Evolutionary conservation across 2,113 vertebrate species (phyloP), one percentile per base, ranked within the genome.

Genomic region (Hirundichthys speculiger): DNA sequence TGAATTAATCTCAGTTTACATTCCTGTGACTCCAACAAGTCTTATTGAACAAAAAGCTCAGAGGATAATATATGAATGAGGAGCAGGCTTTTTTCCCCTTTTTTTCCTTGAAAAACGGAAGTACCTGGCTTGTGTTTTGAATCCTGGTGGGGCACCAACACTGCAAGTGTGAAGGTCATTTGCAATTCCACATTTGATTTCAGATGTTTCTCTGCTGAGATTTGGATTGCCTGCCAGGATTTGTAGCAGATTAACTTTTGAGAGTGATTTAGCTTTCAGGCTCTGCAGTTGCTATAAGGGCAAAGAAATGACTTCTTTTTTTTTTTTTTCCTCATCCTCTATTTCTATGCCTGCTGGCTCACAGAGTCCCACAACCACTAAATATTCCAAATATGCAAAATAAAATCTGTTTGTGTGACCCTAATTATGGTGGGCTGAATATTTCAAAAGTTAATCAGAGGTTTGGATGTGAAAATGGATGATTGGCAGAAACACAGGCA

Each of bases 231-330:
- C 79, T 70, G 79, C 67, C 55, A 75, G 83, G 89, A 89, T 87
- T 85, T 86, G 72, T 61, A 77, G 72, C 80, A 79, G 80, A 89
- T 91, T 90, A 86, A 82, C 67, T 89, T 64, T 88, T 84, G 71
- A 80, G 75, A 84, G 84, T 80, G 82, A 89, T 87, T 88, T 83
- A 85, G 79, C 79, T 84, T 59, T 62, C 14, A 65, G 82, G 49
- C 75, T 80, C 60, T 69, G 64, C 59, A 59, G 66, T 60, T n/a
- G 41, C 84, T 73, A 69, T 64, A 30, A 27, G 66, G 30, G 61
- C 45, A 56, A 46, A 52, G 64, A 79, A 72, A 73, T 69, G 34
- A 63, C 51, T n/a, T n/a, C n/a, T n/a, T n/a, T n/a, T n/a, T n/a
- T n/a, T n/a, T n/a, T n/a, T n/a, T n/a, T 64, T 57, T 62, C 69